Base-by-base conservation (phyloP, 2,797 vertebrate genomes). In the Manis crassicaudata region DNA sequence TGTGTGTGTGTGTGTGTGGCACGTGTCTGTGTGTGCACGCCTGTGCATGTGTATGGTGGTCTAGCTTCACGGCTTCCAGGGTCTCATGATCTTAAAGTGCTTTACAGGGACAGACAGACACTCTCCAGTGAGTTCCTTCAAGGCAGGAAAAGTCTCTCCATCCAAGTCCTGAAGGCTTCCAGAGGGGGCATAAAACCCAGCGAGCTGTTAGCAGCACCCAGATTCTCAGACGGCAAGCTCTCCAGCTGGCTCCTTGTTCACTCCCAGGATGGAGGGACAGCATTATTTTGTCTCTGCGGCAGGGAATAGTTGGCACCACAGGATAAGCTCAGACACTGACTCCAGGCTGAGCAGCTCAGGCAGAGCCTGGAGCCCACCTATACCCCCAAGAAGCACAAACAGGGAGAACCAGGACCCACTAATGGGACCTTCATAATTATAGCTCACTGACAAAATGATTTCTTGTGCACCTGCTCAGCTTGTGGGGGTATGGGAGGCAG, bases 21-120 rank as follows among this genome's bases (percentile, higher is more conserved):
- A 46, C 10, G 10, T 11, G 8, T 1, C 4, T 11, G 6, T 17
- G 46, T 40, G 14, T 60, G n/a, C 46, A 43, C 29, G 35, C 23
- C 10, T 0, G 7, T 25, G 27, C 3, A 4, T 4, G 12, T 5
- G 16, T 25, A 11, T 56, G 9, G 29, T 40, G 9, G 52, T 79
- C 63, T 25, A 62, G 70, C n/a, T 18, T 23, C 70, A 63, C 9
- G 40, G 50, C 27, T 56, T 70, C 68, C 18, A 50, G 27, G 18
- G 37, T 10, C 29, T 79, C 27, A 23, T 52, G 32, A 63, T 80
- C 52, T 90, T 40, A 70, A 84, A 43, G 76, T 25, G 65, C 77
- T 79, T 67, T 75, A 70, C 54, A 62, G 81, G 87, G 54, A 70
- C 9, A 73, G 40, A 90, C 43, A 72, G 72, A 68, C 13, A 35